These are phyloP conservation scores for Drosophila neocordata DNA, from an alignment of 1,140 invertebrate species.

Conservation along the genomic window DNA sequence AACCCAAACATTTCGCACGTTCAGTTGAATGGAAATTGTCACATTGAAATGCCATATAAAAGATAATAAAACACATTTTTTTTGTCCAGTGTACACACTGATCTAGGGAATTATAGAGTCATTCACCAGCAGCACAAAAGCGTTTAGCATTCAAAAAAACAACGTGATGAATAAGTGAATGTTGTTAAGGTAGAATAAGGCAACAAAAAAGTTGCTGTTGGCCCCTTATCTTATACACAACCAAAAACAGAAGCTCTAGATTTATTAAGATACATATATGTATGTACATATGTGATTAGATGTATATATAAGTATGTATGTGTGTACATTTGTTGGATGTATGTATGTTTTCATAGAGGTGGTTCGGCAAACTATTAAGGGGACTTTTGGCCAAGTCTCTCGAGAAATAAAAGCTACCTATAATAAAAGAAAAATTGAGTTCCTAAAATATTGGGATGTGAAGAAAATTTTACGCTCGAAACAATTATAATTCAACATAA, in stretches of 20 bases:
- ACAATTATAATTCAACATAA: too few relatives aligned
- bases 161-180: slow-evolving; percentile 45
- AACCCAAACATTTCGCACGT: background rate
- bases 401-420: too few relatives aligned
- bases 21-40: slow-evolving; percentile 10
- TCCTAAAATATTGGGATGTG: too few relatives aligned
- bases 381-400: too few relatives aligned
- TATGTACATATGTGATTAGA: background rate
- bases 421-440: too few relatives aligned
- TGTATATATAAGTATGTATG: background rate
- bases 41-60: slow-evolving; percentile 16
- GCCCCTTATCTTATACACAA: slow-evolving; percentile 18
- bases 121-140: slow-evolving; percentile 14
- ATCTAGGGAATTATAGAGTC: slow-evolving; percentile 8
- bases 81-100: slow-evolving; percentile 20
- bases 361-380: too few relatives aligned
- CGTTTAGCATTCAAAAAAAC: background rate
- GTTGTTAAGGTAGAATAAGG: slow-evolving; percentile 27
- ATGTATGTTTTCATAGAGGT: too few relatives aligned
- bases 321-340: background rate
- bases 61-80: slow-evolving; percentile 16
- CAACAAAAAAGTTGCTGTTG: slow-evolving; percentile 9
- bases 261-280: slow-evolving; percentile 1
- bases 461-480: too few relatives aligned
- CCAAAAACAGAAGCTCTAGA: slow-evolving; percentile 14